Conservation (phyloP, 2,797 vertebrate genomes). For the Champsocephalus esox region DNA sequence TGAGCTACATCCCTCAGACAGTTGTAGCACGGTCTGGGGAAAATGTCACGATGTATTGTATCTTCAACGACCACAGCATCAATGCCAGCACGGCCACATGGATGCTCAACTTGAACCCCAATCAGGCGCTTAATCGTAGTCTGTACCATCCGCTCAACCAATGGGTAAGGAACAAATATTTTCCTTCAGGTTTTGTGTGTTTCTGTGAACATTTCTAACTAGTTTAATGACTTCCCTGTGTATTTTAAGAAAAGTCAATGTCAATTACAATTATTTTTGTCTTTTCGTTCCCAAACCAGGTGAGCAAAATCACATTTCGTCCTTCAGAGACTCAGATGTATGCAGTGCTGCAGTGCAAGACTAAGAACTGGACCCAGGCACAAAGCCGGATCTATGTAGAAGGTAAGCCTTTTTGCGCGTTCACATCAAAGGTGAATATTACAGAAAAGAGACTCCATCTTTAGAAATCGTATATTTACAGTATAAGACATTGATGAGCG, state of each 20-base stretch:
- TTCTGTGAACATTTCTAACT: slow-evolving; percentile 6
- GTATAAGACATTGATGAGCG: background rate
- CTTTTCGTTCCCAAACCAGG: slow-evolving; percentile 44
- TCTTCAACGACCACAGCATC: slow-evolving; percentile 85
- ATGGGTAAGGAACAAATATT: slow-evolving; percentile 53
- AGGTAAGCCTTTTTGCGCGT: slow-evolving; percentile 79
- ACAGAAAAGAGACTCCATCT: background rate
- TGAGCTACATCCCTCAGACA: slow-evolving; percentile 91
- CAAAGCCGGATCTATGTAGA: slow-evolving; percentile 91
- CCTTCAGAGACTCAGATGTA: slow-evolving; percentile 85
- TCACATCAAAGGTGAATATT: background rate
- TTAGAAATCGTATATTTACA: background rate
- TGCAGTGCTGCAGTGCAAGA: slow-evolving; percentile 87
- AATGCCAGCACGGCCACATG: slow-evolving; percentile 85
- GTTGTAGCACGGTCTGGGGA: slow-evolving; percentile 85
- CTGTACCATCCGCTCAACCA: slow-evolving; percentile 85
- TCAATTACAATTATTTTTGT: background rate
- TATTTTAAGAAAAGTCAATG: background rate
- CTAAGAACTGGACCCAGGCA: slow-evolving; percentile 81
- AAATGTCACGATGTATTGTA: slow-evolving; percentile 88
- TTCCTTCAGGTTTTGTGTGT: background rate
- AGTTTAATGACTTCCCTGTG: background rate
- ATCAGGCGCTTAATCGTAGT: slow-evolving; percentile 80
- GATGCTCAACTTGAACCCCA: slow-evolving; percentile 83
- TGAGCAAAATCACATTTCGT: slow-evolving; percentile 89